phyloP scores from a whole-genome alignment of 2,888 invertebrate genomes.

The Cataglyphis livida region DNA sequence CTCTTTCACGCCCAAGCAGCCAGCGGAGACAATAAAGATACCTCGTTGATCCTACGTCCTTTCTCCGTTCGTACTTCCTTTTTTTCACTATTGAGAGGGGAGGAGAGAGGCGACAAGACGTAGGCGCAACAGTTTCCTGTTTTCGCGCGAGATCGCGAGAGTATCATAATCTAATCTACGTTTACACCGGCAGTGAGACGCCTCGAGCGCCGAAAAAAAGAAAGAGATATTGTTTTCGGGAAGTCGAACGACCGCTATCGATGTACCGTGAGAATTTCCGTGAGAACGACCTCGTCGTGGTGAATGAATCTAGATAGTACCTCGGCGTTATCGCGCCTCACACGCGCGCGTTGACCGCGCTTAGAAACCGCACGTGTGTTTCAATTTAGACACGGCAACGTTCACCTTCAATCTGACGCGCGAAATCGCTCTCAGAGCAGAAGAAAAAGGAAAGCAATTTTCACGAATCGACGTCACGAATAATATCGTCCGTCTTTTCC shows the following conservation, averaged over 20 bases:
- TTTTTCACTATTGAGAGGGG: conserved; percentile 27
- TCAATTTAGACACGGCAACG: background rate
- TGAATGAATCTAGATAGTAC: conserved; percentile 51
- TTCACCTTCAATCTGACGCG: conserved; percentile 1
- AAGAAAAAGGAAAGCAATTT: conserved; percentile 19
- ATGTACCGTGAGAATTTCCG: conserved; percentile 57
- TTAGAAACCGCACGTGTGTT: conserved; percentile 4
- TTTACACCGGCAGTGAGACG: conserved; percentile 64
- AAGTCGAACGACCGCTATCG: conserved; percentile 48
- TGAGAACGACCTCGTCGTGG: conserved; percentile 61
- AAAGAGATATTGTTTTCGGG: conserved; percentile 66
- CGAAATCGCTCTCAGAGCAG: conserved; percentile 1
- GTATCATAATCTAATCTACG: conserved; percentile 74
- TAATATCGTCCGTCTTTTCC: conserved; percentile 36
- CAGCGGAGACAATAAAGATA: conserved; percentile 75
- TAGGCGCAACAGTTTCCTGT: conserved; percentile 67
- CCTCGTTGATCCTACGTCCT: conserved; percentile 51
- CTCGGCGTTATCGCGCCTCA: background rate
- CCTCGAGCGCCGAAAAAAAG: conserved; percentile 56
- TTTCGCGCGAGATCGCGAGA: conserved; percentile 52
- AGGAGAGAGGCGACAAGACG: background rate
- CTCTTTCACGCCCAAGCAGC: conserved; percentile 75
- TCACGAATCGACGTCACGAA: conserved; percentile 37
- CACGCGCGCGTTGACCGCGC: background rate
- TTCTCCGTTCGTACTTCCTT: conserved; percentile 35